Percentiles rank a stretch among this genome's conserved stretches.
These are phyloP conservation scores for Pteruthius melanotis DNA, from an alignment of 2,113 vertebrate genomes.

Conservation along the genomic window DNA sequence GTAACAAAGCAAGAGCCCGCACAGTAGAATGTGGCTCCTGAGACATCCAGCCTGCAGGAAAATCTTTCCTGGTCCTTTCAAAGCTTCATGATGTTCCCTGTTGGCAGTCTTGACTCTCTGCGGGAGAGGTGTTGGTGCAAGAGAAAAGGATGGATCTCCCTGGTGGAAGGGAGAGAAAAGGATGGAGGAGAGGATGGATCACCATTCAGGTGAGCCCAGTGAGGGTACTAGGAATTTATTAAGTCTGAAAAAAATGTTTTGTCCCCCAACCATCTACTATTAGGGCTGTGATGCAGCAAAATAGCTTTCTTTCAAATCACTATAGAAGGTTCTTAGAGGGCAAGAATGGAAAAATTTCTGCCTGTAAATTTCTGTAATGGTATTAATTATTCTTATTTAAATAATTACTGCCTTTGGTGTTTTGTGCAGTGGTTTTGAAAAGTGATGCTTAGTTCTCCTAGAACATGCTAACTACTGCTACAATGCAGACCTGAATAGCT, in stretches of 20 bases:
- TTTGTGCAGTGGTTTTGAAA: background rate
- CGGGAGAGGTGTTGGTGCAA: background rate
- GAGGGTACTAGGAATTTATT: background rate
- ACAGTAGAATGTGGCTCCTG: background rate
- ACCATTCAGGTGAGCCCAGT: background rate
- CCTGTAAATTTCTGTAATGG: background rate
- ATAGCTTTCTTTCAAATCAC: background rate
- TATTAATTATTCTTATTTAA: background rate
- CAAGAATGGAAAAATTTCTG: background rate
- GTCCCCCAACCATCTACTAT: background rate
- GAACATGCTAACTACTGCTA: background rate
- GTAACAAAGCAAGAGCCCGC: background rate
- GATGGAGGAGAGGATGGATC: background rate
- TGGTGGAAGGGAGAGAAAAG: background rate
- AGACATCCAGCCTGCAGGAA: background rate
- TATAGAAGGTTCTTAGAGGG: background rate
- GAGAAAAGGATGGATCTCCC: background rate
- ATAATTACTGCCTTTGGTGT: background rate
- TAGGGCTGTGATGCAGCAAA: background rate
- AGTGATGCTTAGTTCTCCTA: background rate
- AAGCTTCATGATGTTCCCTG: accelerated
- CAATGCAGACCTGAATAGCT: background rate
- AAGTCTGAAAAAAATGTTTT: background rate
- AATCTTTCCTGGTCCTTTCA: background rate
- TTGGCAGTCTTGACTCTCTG: background rate